A percentile compares a stretch with the other conserved stretches of the same genome.
Evolutionary conservation across 2,113 vertebrate species (phyloP).

Genomic region (Macroglossus sobrinus): DNA sequence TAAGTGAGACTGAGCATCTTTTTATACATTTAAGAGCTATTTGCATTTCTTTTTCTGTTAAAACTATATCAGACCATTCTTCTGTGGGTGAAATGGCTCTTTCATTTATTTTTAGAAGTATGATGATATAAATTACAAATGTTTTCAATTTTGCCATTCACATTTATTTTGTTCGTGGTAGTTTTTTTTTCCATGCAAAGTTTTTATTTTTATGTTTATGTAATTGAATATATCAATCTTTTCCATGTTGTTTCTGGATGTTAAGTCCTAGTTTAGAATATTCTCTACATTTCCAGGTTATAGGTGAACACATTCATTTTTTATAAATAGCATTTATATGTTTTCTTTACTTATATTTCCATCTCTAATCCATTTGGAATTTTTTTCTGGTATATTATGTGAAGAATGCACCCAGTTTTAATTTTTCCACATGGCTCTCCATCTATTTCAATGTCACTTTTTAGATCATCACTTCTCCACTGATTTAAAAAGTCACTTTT

Average conservation of each 20-base stretch:
- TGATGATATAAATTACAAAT: constrained; percentile 11
- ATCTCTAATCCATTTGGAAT: background rate
- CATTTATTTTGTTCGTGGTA: constrained; percentile 19
- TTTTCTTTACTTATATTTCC: constrained; percentile 23
- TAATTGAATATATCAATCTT: background rate
- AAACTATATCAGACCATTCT: background rate
- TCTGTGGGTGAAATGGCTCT: background rate
- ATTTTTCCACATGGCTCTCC: background rate
- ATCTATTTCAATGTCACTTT: background rate
- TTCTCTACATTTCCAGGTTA: background rate
- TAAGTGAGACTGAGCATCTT: background rate
- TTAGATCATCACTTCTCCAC: background rate
- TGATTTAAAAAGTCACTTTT: background rate
- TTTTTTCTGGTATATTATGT: constrained; percentile 22
- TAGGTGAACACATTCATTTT: background rate
- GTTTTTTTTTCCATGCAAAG: background rate
- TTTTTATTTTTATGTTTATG: constrained; percentile 18
- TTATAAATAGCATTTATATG: background rate
- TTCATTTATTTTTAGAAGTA: constrained; percentile 36
- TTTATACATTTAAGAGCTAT: background rate
- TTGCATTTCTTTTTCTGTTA: constrained; percentile 3
- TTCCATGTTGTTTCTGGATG: background rate
- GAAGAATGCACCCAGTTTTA: background rate
- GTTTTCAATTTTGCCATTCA: background rate
- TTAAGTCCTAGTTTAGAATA: background rate